Base-by-base conservation (phyloP, 2,888 invertebrate species). In the Cosmopolites sordidus region DNA sequence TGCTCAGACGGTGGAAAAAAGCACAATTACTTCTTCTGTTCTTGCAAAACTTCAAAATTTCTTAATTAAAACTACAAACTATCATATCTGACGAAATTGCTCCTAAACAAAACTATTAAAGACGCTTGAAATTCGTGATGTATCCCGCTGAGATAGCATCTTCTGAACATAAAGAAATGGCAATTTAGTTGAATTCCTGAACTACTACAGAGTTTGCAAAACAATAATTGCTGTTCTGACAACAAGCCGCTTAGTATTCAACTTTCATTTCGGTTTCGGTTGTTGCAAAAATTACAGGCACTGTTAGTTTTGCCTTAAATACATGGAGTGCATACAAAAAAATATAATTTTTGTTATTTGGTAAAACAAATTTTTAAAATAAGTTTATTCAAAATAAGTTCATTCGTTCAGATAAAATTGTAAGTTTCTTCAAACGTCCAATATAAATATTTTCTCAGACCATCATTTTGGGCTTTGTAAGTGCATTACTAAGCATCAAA, bases 61-160 rank as follows among this genome's bases (percentile, higher is more conserved):
- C 48, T 37, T 48, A 53, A 53, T 53, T 53, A 53, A 53, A 46
- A 53, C 39, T 30, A 18, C 27, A 53, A 48, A 48, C 43, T 17
- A 48, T 41, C 33, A 41, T 40, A 30, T 11, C 43, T 53, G 42
- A 53, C 41, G 40, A 33, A 48, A 48, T 17, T 16, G 29, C 30
- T 18, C 41, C 16, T 15, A 53, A 37, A 53, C 53, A 22, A 53
- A 53, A 54, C 49, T 54, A 54, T 54, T 54, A 54, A 49, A 50
- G 43, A 49, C 49, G 54, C 48, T 45, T 16, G 29, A 38, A 49
- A 33, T 49, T 49, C 54, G 54, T 54, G 54, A 45, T 14, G 46
- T 33, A n/a, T 33, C 54, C 54, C 9, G 43, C 46, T 38, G 49
- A n/a, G 54, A 54, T 50, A 50, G 27, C 29, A 46, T 45, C 46